Evolutionary conservation across 2,113 vertebrate genomes (phyloP), one percentile per base, ranked within the genome.

Genomic region (Pandion haliaetus): DNA sequence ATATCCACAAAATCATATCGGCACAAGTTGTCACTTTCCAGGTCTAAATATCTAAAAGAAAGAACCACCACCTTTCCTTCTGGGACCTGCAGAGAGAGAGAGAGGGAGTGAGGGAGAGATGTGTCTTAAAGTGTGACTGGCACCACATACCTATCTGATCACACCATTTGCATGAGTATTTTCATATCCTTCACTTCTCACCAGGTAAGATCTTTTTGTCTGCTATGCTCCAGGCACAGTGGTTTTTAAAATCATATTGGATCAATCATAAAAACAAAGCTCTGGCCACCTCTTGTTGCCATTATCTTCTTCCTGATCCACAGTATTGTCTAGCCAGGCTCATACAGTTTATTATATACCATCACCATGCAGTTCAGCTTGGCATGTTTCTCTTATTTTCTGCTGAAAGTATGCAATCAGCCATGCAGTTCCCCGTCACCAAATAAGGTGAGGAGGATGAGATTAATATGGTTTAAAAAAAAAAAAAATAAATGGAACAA

Each of bases 1-100:
- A 99, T 99, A 19, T 99, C 99, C 95, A 99, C 99, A 65, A 99
- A 99, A 95, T 99, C 99, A 2, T 99, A 99, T 32, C 99, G 98
- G 92, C 99, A 99, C 95, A 99, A 86, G 86, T 98, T 99, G 98
- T 99, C 99, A 3, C 98, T 99, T 95, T 99, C 99, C 74, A 99
- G 94, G 95, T 99, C 99, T n/a, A 99, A 98, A 47, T 98, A 99
- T 10, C 99, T 99, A 86, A 99, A 99, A 52, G 99, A 98, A 77
- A 99, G 98, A 82, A 99, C 99, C 20, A 99, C 99, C 36, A 99
- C 99, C 95, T 99, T 99, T 47, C 99, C 99, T 92, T 99, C 99
- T 6, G 99, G 99, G 26, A 99, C 99, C 99, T 99, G 98, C 63
- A 96, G 47, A 86, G 85, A 82, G 58, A 96, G 94, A 25, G 65